Conservation (phyloP, 2,113 vertebrate species). For the Planiliza haematocheilus region DNA sequence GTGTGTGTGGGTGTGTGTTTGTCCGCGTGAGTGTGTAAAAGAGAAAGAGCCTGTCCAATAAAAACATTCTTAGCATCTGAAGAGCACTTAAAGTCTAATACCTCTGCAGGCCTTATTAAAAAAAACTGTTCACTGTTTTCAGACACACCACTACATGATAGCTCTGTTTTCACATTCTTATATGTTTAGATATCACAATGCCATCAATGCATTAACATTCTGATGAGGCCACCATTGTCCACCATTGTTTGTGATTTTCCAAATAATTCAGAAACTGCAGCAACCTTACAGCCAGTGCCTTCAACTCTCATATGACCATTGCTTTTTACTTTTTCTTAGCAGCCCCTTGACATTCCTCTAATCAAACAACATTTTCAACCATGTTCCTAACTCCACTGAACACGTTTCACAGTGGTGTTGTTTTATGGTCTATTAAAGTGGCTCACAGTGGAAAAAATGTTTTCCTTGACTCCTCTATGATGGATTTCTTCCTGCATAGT, state of each 20-base stretch:
- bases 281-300: neutral
- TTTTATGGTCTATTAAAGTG: slow-evolving; percentile 21
- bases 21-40: slow-evolving; percentile 25
- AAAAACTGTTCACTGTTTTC: neutral
- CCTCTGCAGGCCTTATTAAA: neutral
- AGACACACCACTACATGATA: neutral
- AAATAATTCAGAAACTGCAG: neutral
- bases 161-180: no score
- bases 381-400: neutral
- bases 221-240: neutral
- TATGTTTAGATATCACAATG: neutral
- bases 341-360: neutral
- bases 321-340: neutral
- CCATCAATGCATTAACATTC: neutral
- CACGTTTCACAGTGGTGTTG: neutral
- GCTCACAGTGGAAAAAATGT: slow-evolving; percentile 15
- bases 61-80: slow-evolving; percentile 22
- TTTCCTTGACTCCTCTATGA: slow-evolving; percentile 9
- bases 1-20: slow-evolving; percentile 20
- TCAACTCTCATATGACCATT: neutral
- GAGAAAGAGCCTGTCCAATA: neutral
- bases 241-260: neutral
- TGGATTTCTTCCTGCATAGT: slow-evolving; percentile 2
- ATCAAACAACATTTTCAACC: neutral
- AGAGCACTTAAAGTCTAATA: slow-evolving; percentile 2